phyloP scores from a whole-genome alignment of 2,113 vertebrate species.

The Todiramphus chloris region DNA sequence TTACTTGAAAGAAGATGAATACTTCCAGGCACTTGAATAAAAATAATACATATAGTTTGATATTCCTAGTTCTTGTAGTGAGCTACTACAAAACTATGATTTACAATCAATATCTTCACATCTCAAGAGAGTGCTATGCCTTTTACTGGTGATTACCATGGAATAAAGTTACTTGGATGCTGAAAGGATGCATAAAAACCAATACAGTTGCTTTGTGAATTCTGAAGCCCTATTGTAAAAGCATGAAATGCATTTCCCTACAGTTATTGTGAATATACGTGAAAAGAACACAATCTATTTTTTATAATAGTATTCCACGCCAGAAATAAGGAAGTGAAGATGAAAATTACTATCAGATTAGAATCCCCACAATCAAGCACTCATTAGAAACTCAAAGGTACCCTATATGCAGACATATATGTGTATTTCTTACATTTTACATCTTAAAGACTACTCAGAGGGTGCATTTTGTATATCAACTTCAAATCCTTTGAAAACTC shows the following conservation, averaged over 20 bases:
- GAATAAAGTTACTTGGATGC: slow-evolving; percentile 22
- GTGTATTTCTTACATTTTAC: background rate
- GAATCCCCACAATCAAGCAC: background rate
- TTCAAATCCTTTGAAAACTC: background rate
- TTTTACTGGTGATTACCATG: slow-evolving; percentile 8
- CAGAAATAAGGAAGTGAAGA: background rate
- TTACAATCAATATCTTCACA: slow-evolving; percentile 24
- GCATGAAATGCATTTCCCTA: background rate
- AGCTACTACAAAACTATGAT: background rate
- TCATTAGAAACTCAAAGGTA: background rate
- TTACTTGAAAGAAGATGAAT: background rate
- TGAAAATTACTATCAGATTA: background rate
- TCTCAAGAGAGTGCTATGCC: background rate
- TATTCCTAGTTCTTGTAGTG: background rate
- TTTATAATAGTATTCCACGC: background rate
- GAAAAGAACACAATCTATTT: background rate
- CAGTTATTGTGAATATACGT: background rate
- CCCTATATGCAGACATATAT: background rate
- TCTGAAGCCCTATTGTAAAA: background rate
- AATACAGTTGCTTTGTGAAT: background rate
- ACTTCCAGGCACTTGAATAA: slow-evolving; percentile 7
- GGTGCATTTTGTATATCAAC: background rate
- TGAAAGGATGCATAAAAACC: background rate
- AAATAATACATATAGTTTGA: slow-evolving; percentile 10
- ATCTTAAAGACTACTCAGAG: background rate